Evolutionary conservation across 30 jellyfish, hydroid and myxozoan genomes (phyloP), one percentile per base, ranked within the genome.

Genomic region (Sanderia malayensis): DNA sequence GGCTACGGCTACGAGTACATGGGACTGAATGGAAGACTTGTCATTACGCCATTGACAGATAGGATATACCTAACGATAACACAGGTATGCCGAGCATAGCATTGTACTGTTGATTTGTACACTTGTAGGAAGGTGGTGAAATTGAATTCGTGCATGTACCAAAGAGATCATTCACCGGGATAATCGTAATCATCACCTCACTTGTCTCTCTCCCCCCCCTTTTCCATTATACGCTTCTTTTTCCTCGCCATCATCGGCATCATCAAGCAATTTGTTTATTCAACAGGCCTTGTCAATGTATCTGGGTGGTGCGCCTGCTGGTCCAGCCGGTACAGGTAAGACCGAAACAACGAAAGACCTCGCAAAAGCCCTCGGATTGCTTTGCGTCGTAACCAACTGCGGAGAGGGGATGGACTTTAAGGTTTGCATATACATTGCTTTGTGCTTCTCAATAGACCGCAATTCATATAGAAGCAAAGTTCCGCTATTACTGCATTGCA

Each of bases 281-380:
- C 53, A 69, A 0, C 29, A 90, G 98, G 98, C 98, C 17, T 74
- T 92, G 44, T 92, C 98, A 31, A 81, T 92, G 98, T 84, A 92
- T 66, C 94, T 92, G 66, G 98, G 98, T 11, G 98, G 98, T 24
- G 98, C 98, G 74, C 98, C 98, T 10, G 98, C 98, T 46, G 98
- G 96, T 1, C 99, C 96, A 8, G 99, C 96, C 2, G 99, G 99
- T 10, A 93, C 96, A 7, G 99, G 99, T 2, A 93, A 85, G 59
- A 93, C 96, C 0, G 96, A 93, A 58, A 93, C 96, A 25, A 81
- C 91, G 4, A 93, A 93, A 62, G 98, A 92, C 63, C 74, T 92
- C n/a, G 98, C 98, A 20, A 92, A 92, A 74, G 98, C 98, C 1
- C 88, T 92, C 20, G 98, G 98, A 13, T 80, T 92, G 23, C 95